Conservation (phyloP, 2,888 invertebrate species). For the Epinotia ramella region DNA sequence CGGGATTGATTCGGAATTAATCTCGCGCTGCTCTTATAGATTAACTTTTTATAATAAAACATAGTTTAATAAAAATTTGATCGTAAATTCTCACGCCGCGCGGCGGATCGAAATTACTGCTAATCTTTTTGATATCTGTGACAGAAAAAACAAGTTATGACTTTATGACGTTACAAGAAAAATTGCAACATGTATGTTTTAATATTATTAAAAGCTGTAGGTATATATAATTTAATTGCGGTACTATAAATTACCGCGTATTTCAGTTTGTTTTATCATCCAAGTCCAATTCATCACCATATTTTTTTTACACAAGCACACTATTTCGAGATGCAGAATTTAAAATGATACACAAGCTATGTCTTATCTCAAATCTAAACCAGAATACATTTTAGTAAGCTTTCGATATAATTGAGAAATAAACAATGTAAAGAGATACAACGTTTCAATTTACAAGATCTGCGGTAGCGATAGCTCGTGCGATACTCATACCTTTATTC, state of each 20-base stretch:
- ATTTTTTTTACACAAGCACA: not conserved
- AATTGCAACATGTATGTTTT: not conserved
- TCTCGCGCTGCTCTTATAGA: slow-evolving; percentile 66
- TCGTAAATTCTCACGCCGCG: slow-evolving; percentile 49
- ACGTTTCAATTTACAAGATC: slow-evolving; percentile 83
- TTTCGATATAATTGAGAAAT: slow-evolving; percentile 56
- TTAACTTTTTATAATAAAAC: slow-evolving; percentile 58
- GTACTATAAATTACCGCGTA: too few species aligned
- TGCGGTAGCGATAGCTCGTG: slow-evolving; percentile 71
- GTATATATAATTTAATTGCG: not conserved
- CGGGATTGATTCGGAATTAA: slow-evolving; percentile 81
- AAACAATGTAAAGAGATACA: slow-evolving; percentile 64
- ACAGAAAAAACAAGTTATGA: slow-evolving; percentile 8
- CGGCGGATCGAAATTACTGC: slow-evolving; percentile 30
- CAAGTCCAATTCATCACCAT: not conserved
- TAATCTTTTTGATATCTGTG: slow-evolving; percentile 43
- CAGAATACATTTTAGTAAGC: slow-evolving; percentile 28
- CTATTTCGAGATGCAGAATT: not conserved
- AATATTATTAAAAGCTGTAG: not conserved
- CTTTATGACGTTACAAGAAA: not conserved
- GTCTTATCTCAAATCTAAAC: slow-evolving; percentile 32
- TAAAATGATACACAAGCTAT: slow-evolving; percentile 18
- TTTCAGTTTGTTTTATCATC: not conserved
- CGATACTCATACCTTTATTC: slow-evolving; percentile 77
- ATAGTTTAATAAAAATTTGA: slow-evolving; percentile 52